phyloP scores from a whole-genome alignment of 2,113 vertebrate species.

The Neotragus moschatus region DNA sequence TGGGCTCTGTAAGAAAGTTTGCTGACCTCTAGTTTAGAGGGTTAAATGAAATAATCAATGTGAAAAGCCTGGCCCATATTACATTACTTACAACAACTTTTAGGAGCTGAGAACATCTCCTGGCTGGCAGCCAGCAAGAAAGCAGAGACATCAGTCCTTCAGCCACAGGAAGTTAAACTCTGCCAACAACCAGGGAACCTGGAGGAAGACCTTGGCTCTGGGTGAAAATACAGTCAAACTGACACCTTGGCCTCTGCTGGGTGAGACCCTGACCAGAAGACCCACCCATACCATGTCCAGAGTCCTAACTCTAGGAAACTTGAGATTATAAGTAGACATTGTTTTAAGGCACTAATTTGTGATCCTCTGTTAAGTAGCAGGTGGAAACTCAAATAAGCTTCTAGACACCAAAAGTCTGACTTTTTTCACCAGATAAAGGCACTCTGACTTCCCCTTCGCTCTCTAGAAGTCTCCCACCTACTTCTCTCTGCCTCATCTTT shows the following conservation, averaged over 20 bases:
- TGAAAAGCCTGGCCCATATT: neutral
- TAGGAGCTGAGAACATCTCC: neutral
- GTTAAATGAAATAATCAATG: neutral
- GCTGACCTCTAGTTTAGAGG: neutral
- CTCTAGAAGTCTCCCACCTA: neutral
- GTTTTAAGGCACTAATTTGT: neutral
- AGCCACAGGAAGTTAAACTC: neutral
- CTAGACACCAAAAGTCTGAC: neutral
- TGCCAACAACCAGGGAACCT: neutral
- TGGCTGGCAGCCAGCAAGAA: neutral
- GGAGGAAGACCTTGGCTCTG: neutral
- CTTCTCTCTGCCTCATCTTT: neutral
- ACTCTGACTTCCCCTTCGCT: neutral
- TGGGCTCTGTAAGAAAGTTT: neutral
- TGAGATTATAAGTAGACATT: neutral
- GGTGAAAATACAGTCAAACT: accelerated
- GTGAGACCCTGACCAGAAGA: too few relatives aligned
- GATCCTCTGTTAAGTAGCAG: neutral
- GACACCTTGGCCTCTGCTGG: neutral
- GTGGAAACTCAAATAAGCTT: neutral
- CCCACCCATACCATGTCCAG: neutral
- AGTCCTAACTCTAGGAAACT: neutral
- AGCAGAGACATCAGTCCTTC: neutral
- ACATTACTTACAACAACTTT: neutral
- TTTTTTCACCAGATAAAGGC: neutral